Evolutionary conservation across 2,113 vertebrate genomes (phyloP).

Genomic region (Silurus asotus): DNA sequence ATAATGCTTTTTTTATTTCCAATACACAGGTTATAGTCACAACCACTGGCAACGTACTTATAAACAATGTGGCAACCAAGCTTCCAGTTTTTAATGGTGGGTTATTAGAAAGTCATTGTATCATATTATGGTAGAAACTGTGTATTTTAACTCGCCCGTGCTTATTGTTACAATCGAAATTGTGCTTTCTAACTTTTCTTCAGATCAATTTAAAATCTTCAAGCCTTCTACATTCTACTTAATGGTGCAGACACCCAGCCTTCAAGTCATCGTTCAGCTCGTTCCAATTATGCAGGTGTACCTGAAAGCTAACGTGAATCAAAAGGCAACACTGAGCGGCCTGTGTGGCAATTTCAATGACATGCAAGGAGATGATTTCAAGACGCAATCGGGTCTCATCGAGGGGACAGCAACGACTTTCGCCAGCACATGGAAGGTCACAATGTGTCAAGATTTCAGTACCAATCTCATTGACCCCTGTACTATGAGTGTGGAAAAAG

Average conservation of each 20-base stretch:
- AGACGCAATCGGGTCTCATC: slow-evolving; percentile 27
- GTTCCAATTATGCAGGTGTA: slow-evolving; percentile 50
- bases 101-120: background rate
- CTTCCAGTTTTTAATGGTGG: slow-evolving; percentile 38
- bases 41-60: slow-evolving; percentile 16
- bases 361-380: slow-evolving; percentile 39
- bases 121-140: background rate
- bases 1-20: background rate
- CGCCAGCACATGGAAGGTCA: slow-evolving; percentile 83
- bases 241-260: slow-evolving; percentile 11
- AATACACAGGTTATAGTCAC: slow-evolving; percentile 29
- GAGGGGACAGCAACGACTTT: slow-evolving; percentile 80
- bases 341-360: slow-evolving; percentile 50
- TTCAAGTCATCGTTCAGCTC: slow-evolving; percentile 37
- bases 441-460: slow-evolving; percentile 74
- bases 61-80: slow-evolving; percentile 12
- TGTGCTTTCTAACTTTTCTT: background rate
- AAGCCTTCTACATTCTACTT: slow-evolving; percentile 38
- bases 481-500: slow-evolving; percentile 77
- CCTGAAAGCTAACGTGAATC: slow-evolving; percentile 4
- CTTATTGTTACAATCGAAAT: background rate
- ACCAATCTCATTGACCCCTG: slow-evolving; percentile 79
- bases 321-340: slow-evolving; percentile 42
- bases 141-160: too few species aligned
- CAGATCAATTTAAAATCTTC: slow-evolving; percentile 27